Evolutionary conservation across 2,888 invertebrate species (phyloP).

Genomic region (Drosophila anomelani): DNA sequence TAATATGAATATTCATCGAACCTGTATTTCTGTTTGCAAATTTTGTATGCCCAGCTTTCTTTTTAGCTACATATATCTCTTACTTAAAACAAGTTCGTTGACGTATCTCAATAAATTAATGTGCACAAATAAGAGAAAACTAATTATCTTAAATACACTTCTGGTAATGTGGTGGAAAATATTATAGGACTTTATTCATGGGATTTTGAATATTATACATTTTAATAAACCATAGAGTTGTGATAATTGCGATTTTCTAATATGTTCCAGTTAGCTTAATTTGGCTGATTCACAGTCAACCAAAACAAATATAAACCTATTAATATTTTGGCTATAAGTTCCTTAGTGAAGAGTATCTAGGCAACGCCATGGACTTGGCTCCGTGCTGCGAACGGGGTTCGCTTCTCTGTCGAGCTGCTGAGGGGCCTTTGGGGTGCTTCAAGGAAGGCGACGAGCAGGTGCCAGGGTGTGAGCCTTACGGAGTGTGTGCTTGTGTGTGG

Average conservation of each 20-base stretch:
- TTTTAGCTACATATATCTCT: background rate
- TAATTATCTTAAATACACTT: background rate
- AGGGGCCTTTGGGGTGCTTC: background rate
- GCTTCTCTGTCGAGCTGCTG: constrained; percentile 6
- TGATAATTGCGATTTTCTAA: too few relatives aligned
- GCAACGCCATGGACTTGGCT: background rate
- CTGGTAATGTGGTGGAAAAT: background rate
- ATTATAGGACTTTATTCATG: too few relatives aligned
- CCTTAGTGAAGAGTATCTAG: constrained; percentile 43
- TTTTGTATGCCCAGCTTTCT: background rate
- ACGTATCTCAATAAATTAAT: background rate
- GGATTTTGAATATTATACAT: too few relatives aligned
- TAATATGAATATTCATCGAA: constrained; percentile 10
- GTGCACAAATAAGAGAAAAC: background rate
- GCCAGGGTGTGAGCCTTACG: constrained; percentile 1
- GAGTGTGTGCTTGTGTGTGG: constrained; percentile 4
- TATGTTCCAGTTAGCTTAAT: too few relatives aligned
- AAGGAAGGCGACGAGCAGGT: background rate
- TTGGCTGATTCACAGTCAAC: background rate
- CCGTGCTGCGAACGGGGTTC: constrained; percentile 19
- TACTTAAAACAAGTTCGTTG: constrained; percentile 1
- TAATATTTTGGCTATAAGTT: background rate
- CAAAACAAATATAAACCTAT: background rate
- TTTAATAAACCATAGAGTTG: too few relatives aligned
- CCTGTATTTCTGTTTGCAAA: background rate